Evolutionary conservation across 2,113 vertebrate species (phyloP).

Genomic region (Oreochromis niloticus): DNA sequence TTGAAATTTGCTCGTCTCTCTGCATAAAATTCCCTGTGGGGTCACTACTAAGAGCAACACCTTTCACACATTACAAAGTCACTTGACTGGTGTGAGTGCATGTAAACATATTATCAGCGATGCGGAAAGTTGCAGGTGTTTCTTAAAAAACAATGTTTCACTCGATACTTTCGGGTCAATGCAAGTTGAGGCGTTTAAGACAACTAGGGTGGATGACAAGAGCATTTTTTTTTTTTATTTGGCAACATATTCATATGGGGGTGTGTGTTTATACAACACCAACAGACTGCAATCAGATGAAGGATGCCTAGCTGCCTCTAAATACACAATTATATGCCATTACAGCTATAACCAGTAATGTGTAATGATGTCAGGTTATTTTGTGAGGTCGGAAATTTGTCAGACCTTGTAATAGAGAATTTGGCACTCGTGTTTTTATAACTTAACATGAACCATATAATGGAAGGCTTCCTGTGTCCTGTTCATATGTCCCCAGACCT

Average conservation of each 20-base stretch:
- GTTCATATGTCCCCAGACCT: not conserved
- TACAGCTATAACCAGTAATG: not conserved
- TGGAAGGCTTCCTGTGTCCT: not conserved
- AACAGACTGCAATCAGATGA: not conserved
- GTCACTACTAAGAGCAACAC: not conserved
- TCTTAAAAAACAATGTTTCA: not conserved
- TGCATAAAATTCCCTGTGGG: not conserved
- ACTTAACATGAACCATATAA: not conserved
- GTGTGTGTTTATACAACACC: not conserved
- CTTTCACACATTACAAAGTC: not conserved
- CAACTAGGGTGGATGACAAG: not conserved
- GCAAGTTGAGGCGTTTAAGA: not conserved
- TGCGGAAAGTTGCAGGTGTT: not conserved
- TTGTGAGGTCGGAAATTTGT: not conserved
- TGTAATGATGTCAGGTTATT: not conserved
- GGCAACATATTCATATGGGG: not conserved
- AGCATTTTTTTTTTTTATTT: fast-evolving
- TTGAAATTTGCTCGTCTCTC: not conserved
- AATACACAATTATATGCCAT: not conserved
- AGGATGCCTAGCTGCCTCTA: not conserved
- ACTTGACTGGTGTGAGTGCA: not conserved
- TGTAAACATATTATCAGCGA: not conserved
- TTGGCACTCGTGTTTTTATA: not conserved
- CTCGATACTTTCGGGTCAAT: not conserved
- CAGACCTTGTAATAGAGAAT: not conserved